Evolutionary conservation across 2,888 invertebrate species (phyloP).

Genomic region (Thalpophila matura): DNA sequence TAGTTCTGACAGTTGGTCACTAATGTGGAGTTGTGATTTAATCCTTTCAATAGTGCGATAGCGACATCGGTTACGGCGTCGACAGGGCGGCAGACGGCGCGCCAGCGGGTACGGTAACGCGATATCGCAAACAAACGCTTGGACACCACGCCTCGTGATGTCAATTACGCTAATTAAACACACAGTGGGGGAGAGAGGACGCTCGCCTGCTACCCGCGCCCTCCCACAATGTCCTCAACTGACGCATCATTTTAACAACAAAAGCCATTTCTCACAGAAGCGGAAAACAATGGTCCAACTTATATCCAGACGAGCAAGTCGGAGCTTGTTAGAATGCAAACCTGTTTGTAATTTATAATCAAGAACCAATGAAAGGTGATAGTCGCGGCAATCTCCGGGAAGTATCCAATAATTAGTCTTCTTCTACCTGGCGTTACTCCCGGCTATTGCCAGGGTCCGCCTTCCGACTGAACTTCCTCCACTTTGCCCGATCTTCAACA

Average conservation of each 20-base stretch:
- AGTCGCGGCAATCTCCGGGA: constrained; percentile 33
- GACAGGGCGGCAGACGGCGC: constrained; percentile 64
- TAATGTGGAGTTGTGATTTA: constrained; percentile 47
- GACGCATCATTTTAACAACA: constrained; percentile 85
- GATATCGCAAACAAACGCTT: constrained; percentile 89
- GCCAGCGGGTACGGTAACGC: constrained; percentile 78
- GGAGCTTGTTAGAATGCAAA: constrained; percentile 53
- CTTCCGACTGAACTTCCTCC: too few species aligned
- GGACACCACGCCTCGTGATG: constrained; percentile 89
- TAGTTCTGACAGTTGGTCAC: background rate
- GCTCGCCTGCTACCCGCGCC: constrained; percentile 67
- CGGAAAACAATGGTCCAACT: constrained; percentile 75
- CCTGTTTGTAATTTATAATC: constrained; percentile 47
- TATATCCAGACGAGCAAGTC: constrained; percentile 63
- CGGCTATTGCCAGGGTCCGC: too few species aligned
- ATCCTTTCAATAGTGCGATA: constrained; percentile 50
- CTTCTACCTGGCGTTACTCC: too few species aligned
- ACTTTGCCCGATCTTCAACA: too few species aligned
- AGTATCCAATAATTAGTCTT: constrained; percentile 51
- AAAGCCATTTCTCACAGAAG: constrained; percentile 79
- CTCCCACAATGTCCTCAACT: constrained; percentile 78
- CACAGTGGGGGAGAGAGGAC: constrained; percentile 82
- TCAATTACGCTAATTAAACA: constrained; percentile 91
- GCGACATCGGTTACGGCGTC: constrained; percentile 57
- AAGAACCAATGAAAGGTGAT: constrained; percentile 38